Conservation (phyloP, 2,797 vertebrate genomes). For the Hypotaenidia okinawae region DNA sequence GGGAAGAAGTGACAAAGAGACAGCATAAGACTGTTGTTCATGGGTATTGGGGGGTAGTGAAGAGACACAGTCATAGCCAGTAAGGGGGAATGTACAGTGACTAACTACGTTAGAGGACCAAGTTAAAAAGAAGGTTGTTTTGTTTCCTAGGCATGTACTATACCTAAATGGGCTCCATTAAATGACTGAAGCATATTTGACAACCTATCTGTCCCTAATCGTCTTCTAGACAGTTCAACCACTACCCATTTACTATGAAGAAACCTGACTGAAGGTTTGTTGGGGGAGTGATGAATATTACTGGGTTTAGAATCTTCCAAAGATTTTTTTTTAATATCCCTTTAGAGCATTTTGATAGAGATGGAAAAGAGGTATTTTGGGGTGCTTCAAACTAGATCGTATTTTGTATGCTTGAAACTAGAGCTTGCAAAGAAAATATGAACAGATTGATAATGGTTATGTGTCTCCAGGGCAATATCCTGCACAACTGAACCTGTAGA, state of each 20-base stretch:
- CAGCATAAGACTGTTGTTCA: fast-evolving
- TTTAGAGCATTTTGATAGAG: neutral
- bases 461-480: neutral
- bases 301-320: neutral
- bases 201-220: neutral
- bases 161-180: neutral
- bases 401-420: neutral
- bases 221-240: neutral
- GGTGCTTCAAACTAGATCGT: neutral
- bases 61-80: neutral
- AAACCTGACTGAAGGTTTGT: neutral
- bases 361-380: neutral
- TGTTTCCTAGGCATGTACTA: neutral
- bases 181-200: neutral
- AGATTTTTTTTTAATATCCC: neutral
- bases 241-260: neutral
- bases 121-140: neutral
- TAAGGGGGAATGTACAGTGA: fast-evolving
- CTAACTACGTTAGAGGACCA: neutral
- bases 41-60: too few species aligned
- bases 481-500: neutral
- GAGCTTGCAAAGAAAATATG: neutral
- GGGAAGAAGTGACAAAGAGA: neutral
- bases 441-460: neutral
- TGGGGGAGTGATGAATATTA: neutral